Percentiles rank a stretch among this genome's conserved stretches.
Conservation (phyloP, 2,113 vertebrate species). For the Perognathus longimembris region DNA sequence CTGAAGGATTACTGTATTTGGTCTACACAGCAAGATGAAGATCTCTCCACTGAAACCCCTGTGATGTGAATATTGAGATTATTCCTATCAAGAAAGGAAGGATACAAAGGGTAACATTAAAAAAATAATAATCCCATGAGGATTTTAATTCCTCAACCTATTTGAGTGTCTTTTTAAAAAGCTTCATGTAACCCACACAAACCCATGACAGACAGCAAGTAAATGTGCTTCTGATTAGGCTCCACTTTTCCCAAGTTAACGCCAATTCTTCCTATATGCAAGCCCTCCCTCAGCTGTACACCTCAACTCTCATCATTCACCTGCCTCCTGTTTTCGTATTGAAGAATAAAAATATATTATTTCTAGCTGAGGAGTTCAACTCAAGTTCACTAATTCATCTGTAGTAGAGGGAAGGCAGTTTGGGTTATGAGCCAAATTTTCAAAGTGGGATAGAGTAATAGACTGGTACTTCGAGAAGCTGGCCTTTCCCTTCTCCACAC, state of each 20-base stretch:
- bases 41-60: not conserved
- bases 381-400: not conserved
- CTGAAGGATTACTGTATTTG: not conserved
- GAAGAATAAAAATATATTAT: not conserved
- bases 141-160: slow-evolving; percentile 25
- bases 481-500: not conserved
- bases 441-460: not conserved
- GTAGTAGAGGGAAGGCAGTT: not conserved
- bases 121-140: slow-evolving; percentile 7
- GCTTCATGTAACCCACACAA: not conserved
- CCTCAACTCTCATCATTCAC: not conserved
- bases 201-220: not conserved
- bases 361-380: slow-evolving; percentile 5
- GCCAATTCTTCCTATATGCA: not conserved
- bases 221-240: not conserved
- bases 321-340: not conserved
- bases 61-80: not conserved
- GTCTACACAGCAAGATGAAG: not conserved
- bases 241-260: not conserved
- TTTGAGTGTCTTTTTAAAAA: slow-evolving; percentile 32
- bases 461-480: not conserved
- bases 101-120: slow-evolving; percentile 1
- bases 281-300: not conserved
- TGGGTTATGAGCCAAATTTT: not conserved
- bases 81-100: not conserved